A percentile compares a stretch with the other conserved stretches of the same genome.
phyloP scores from a whole-genome alignment of 2,888 invertebrate genomes.

The Papilio protenor region DNA sequence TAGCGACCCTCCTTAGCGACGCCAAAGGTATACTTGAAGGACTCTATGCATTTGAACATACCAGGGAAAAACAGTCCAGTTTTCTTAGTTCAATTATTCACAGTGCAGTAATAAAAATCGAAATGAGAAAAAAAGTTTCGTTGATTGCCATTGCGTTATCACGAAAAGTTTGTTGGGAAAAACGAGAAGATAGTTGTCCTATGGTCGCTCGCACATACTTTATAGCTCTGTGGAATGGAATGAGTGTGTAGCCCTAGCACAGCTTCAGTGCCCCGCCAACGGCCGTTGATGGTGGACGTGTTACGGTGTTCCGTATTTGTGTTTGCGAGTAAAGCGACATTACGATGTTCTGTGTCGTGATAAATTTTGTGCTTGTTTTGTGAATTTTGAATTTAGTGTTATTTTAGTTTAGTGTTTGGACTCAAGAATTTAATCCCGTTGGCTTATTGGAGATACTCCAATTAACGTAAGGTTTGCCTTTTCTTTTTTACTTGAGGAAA shows the following conservation, averaged over 20 bases:
- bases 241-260: constrained; percentile 4
- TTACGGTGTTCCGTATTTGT: constrained; percentile 53
- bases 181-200: constrained; percentile 58
- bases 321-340: constrained; percentile 64
- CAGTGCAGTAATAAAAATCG: too few species aligned
- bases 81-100: too few species aligned
- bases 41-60: too few species aligned
- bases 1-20: too few species aligned
- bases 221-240: constrained; percentile 45
- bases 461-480: constrained; percentile 33
- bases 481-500: constrained; percentile 1
- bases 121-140: too few species aligned
- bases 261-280: constrained; percentile 72
- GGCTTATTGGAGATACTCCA: constrained; percentile 32
- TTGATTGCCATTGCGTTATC: too few species aligned
- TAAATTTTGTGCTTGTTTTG: constrained; percentile 63
- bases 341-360: constrained; percentile 71
- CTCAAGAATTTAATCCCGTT: constrained; percentile 4
- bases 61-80: too few species aligned
- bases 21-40: too few species aligned
- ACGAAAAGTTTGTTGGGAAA: constrained; percentile 50
- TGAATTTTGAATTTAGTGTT: constrained; percentile 52
- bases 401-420: constrained; percentile 26
- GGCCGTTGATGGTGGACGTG: constrained; percentile 65
- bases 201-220: constrained; percentile 46